Evolutionary conservation across 1,140 invertebrate species (phyloP).

Genomic region (Megalonaias nervosa): DNA sequence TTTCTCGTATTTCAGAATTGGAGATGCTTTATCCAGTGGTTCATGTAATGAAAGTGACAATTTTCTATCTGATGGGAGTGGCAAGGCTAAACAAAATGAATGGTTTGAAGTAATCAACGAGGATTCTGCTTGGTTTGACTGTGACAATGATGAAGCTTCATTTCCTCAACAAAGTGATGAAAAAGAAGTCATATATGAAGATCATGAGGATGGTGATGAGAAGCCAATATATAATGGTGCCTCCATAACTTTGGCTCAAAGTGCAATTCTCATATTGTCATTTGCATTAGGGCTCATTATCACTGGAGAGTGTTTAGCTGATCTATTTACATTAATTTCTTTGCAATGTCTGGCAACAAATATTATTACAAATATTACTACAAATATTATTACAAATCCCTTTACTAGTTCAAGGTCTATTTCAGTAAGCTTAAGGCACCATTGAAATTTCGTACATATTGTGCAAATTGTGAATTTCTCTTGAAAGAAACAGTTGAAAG

Average conservation of each 20-base stretch:
- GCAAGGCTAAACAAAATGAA: too few species aligned
- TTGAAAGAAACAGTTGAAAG: not conserved
- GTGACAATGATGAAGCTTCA: not conserved
- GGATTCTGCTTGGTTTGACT: too few species aligned
- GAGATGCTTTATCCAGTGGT: too few species aligned
- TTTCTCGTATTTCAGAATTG: too few species aligned
- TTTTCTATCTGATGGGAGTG: too few species aligned
- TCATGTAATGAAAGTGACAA: too few species aligned
- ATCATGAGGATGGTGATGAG: not conserved
- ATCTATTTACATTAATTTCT: conserved; percentile 5
- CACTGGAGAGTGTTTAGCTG: conserved; percentile 3
- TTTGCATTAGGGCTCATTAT: not conserved
- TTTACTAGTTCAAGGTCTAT: not conserved
- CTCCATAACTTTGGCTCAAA: conserved; percentile 5
- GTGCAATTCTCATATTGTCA: conserved; percentile 4
- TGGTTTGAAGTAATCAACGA: too few species aligned
- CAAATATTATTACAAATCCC: not conserved
- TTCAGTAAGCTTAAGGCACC: conserved; percentile 5
- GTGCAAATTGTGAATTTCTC: conserved; percentile 9
- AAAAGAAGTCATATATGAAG: not conserved
- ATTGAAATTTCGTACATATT: not conserved
- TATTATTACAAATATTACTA: too few species aligned
- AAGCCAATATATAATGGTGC: conserved; percentile 4
- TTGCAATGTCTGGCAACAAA: conserved; percentile 3
- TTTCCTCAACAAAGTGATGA: not conserved